Percentiles rank a stretch among this genome's conserved stretches.
Conservation (phyloP, 1,140 invertebrate genomes). For the Aporrectodea caliginosa region DNA sequence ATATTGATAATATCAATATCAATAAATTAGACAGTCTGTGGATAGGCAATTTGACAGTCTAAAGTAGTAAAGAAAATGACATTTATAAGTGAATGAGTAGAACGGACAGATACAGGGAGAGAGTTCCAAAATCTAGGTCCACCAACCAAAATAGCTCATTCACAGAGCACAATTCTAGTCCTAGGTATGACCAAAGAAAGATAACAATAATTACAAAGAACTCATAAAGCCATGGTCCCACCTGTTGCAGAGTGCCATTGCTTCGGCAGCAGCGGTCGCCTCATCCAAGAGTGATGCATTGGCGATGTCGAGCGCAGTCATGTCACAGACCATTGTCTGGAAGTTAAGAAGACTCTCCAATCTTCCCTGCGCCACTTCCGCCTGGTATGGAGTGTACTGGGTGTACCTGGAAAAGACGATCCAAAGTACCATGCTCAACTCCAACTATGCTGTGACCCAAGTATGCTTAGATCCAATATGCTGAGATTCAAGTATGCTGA, state of each 20-base stretch:
- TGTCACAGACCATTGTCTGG: conserved; percentile 92
- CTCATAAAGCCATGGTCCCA: conserved; percentile 53
- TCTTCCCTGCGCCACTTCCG: conserved; percentile 92
- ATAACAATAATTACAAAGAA: conserved; percentile 4
- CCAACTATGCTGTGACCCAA: background rate
- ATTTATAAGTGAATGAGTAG: conserved; percentile 14
- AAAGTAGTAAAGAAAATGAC: conserved; percentile 37
- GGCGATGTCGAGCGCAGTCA: conserved; percentile 89
- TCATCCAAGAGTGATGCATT: conserved; percentile 96
- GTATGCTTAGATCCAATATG: no score
- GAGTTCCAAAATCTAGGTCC: no score
- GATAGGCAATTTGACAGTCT: no score
- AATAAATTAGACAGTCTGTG: no score
- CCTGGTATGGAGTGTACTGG: conserved; percentile 67
- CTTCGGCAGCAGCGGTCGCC: conserved; percentile 95
- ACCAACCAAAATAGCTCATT: no score
- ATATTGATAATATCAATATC: no score
- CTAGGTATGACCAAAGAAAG: no score
- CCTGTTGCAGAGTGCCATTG: conserved; percentile 80
- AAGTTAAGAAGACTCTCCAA: conserved; percentile 94
- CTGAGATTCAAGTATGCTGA: background rate
- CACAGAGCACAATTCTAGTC: no score
- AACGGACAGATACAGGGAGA: no score
- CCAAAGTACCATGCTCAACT: background rate
- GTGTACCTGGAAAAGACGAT: conserved; percentile 58